Base-by-base conservation (phyloP, 2,888 invertebrate genomes). In the Busseola fusca region DNA sequence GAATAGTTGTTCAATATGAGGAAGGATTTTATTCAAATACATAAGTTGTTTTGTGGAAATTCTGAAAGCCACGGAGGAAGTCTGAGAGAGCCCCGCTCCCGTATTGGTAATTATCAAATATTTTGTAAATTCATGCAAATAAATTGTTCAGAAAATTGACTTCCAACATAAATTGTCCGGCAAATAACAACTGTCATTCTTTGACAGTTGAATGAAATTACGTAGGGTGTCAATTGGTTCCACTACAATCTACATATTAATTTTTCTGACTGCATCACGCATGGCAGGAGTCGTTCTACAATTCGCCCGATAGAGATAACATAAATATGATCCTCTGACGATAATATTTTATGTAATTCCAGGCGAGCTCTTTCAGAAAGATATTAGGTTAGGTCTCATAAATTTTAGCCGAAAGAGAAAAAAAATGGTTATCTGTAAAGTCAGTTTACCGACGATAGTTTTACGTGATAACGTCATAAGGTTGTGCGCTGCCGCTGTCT, bases 1-100 rank as follows among this genome's bases (percentile, higher is more conserved):
- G 2, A 57, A 71, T 69, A 30, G 30, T 67, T 64, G 42, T 59
- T 56, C 10, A 57, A 48, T 48, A 56, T 67, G 54, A 50, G 60
- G 50, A 62, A 77, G 59, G 56, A 60, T 68, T 59, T 64, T 68
- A 64, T 77, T 64, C 10, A 64, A 74, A 77, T 57, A 34, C n/a
- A n/a, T n/a, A n/a, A 34, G 42, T 42, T 14, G 21, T 34, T 65
- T 72, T 18, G n/a, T 34, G 9, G 16, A 50, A 37, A 70, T 57
- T 0, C 9, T 18, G 21, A n/a, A n/a, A n/a, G n/a, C n/a, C n/a
- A n/a, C n/a, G n/a, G n/a, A n/a, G n/a, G n/a, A 21, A 0, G n/a
- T 10, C 48, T 50, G n/a, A 50, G n/a, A 3, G n/a, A 50, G n/a
- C n/a, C 18, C 7, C 10, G n/a, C n/a, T 50, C n/a, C n/a, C n/a